Base-by-base conservation (phyloP, 2,797 vertebrate genomes). In the Pseudochaenichthys georgianus region DNA sequence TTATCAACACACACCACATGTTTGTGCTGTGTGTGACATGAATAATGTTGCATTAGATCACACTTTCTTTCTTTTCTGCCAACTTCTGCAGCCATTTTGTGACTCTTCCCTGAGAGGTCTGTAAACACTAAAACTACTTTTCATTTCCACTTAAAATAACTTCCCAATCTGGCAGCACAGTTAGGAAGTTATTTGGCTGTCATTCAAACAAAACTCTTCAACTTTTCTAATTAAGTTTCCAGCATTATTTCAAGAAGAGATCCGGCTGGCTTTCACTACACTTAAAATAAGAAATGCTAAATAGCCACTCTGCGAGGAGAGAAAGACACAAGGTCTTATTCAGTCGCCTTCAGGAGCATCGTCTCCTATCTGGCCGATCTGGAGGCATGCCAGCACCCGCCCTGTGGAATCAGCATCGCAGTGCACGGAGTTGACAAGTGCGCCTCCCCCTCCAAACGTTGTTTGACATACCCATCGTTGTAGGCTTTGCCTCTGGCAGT, bases 401-500 rank as follows among this genome's bases (percentile, higher is more conserved):
- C 94, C 92, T 88, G 88, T 75, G 85, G 80, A 92, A 82, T 89
- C 87, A 86, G 88, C 88, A 91, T 92, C 91, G 75, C 87, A 55
- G 90, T 78, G 78, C 91, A 67, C 65, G 34, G 83, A 90, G 74
- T 75, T 90, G 88, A 89, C 87, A 86, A 89, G 89, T 88, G 92
- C 89, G 87, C 94, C 90, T 91, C 91, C 92, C 89, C 84, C 87
- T 89, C 85, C 81, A 51, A 77, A 75, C 88, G 77, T 62, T 82
- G 86, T 88, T 84, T 92, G 91, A 90, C 90, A 90, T 86, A 89
- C 82, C 85, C 93, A 87, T 92, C 89, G 83, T 91, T 89, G 80
- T 28, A 89, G 93, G 93, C 89, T 93, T 92, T 86, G 92, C 92
- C 90, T 93, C 88, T 85, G 95, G 93, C 95, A 93, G 93, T 96